Conservation (phyloP, 1,140 invertebrate species). For the Aphelinus certus region DNA sequence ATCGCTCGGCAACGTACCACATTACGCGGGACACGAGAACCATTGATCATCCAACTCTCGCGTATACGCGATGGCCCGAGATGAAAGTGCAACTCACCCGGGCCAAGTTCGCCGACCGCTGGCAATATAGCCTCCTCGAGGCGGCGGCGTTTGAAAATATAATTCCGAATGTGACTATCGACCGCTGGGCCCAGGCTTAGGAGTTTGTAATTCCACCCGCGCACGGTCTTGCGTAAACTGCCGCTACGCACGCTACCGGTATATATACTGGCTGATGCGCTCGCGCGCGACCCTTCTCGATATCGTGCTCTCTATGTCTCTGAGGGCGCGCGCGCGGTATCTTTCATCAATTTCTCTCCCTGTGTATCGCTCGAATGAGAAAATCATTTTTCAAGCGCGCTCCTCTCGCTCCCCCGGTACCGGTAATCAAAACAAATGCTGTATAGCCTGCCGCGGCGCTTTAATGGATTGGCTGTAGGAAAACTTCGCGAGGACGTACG, state of each 20-base stretch:
- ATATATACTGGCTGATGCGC: background rate
- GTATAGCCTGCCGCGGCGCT: no score
- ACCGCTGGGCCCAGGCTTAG: background rate
- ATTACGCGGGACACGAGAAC: no score
- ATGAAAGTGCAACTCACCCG: no score
- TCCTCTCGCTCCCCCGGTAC: background rate
- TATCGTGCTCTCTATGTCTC: background rate
- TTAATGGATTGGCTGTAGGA: no score
- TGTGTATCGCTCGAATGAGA: background rate
- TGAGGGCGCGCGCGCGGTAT: background rate
- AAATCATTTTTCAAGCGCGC: constrained; percentile 29
- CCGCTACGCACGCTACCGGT: constrained; percentile 19
- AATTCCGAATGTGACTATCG: constrained; percentile 3
- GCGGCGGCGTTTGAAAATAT: background rate
- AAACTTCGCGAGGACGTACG: no score
- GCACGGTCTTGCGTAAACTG: constrained; percentile 12
- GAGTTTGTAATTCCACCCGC: constrained; percentile 13
- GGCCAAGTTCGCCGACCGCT: no score
- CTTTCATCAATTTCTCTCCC: constrained; percentile 24
- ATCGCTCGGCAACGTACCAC: no score
- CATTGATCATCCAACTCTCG: no score
- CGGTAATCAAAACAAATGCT: constrained; percentile 15
- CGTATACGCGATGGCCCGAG: no score
- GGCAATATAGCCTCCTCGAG: background rate
- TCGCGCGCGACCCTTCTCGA: background rate